Evolutionary conservation across 2,888 invertebrate species (phyloP).

Genomic region (Cataglyphis livida): DNA sequence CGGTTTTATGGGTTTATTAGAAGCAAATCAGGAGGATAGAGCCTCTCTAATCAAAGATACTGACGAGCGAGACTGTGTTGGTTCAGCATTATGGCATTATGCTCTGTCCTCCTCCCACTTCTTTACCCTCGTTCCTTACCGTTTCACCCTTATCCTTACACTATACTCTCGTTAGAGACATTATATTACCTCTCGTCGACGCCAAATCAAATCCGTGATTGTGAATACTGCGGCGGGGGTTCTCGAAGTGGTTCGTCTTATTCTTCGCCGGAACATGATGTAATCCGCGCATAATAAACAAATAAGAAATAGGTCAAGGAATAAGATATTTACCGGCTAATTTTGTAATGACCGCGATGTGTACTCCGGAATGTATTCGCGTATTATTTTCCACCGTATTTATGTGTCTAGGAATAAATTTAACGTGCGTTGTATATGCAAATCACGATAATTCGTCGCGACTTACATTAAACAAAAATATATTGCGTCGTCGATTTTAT

Average conservation of each 20-base stretch:
- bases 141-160: conserved; percentile 76
- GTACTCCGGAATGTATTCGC: background rate
- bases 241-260: conserved; percentile 52
- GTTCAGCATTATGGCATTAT: conserved; percentile 82
- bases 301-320: conserved; percentile 53
- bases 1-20: conserved; percentile 83
- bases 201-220: conserved; percentile 81
- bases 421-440: background rate
- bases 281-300: conserved; percentile 47
- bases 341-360: conserved; percentile 5
- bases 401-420: conserved; percentile 7
- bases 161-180: conserved; percentile 83
- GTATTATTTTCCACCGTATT: conserved; percentile 24
- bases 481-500: conserved; percentile 19
- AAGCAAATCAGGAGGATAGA: conserved; percentile 83
- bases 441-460: background rate
- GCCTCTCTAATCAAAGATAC: conserved; percentile 85
- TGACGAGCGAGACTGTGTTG: conserved; percentile 81
- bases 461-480: conserved; percentile 19
- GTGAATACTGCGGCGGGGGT: conserved; percentile 74
- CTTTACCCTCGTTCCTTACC: conserved; percentile 69
- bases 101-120: conserved; percentile 63
- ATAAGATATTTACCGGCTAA: background rate
- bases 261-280: conserved; percentile 34
- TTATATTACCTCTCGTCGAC: conserved; percentile 78